Conservation (phyloP, 1,140 invertebrate species). For the Rhopalosiphum maidis region DNA sequence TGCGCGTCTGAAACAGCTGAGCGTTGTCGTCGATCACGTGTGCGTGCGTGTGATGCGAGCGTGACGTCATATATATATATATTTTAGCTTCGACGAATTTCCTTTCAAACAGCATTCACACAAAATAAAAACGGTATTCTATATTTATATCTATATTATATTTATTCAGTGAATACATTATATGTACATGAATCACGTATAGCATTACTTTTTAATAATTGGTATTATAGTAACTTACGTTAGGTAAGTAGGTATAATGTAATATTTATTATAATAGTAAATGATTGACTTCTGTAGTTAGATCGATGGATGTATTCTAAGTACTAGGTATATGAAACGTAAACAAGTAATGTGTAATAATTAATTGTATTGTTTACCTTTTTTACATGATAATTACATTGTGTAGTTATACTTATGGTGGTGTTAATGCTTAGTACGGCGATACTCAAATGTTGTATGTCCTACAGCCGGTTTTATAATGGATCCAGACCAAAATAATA, state of each 20-base stretch:
- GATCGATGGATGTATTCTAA: background rate
- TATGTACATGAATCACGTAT: background rate
- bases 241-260: background rate
- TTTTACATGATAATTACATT: too few relatives aligned
- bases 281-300: background rate
- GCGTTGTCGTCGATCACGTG: background rate
- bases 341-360: background rate
- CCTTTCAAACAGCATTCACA: background rate
- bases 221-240: background rate
- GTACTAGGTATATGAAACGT: background rate
- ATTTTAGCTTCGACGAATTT: constrained; percentile 9
- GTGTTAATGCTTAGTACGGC: background rate
- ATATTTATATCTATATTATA: too few relatives aligned
- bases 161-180: background rate
- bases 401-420: background rate
- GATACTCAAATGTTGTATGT: background rate
- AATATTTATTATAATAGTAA: background rate
- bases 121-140: background rate
- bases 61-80: constrained; percentile 2
- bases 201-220: background rate
- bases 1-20: background rate
- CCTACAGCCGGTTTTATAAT: background rate
- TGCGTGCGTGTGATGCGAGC: background rate
- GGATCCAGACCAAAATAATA: background rate
- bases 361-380: background rate